A percentile compares a stretch with the other conserved stretches of the same genome.
phyloP scores from a whole-genome alignment of 2,888 invertebrate species.

The Leptinotarsa tumamoca region DNA sequence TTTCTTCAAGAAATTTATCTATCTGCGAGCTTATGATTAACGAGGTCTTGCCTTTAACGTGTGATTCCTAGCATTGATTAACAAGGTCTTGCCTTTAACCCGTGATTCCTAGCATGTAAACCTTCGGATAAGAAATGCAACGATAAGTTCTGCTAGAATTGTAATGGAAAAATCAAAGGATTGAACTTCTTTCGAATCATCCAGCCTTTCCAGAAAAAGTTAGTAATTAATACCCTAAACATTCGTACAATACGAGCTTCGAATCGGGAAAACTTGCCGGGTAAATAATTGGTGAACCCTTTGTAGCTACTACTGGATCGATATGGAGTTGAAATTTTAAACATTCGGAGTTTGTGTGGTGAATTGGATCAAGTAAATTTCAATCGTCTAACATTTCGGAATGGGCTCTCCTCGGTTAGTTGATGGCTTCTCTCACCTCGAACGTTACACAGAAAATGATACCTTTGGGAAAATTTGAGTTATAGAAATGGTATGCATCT shows the following conservation, averaged over 20 bases:
- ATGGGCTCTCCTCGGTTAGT: not conserved
- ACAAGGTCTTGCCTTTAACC: too few relatives aligned
- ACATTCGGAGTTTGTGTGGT: not conserved
- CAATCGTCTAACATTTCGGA: not conserved
- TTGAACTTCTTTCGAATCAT: too few relatives aligned
- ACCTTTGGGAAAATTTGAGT: not conserved
- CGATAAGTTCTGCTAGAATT: too few relatives aligned
- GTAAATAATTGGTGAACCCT: not conserved
- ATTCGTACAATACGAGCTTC: not conserved
- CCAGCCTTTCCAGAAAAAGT: not conserved
- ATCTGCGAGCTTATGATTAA: too few relatives aligned
- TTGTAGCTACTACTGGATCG: constrained; percentile 1
- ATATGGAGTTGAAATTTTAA: not conserved
- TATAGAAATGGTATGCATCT: not conserved
- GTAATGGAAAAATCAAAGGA: too few relatives aligned
- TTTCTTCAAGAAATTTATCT: too few relatives aligned
- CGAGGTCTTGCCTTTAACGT: too few relatives aligned
- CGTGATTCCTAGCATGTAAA: too few relatives aligned
- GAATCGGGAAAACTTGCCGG: not conserved
- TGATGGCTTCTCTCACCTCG: not conserved
- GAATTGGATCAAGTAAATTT: not conserved
- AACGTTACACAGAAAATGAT: not conserved
- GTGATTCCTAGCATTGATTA: too few relatives aligned
- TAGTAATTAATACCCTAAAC: not conserved
- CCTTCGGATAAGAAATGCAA: too few relatives aligned